Percentiles rank a stretch among this genome's conserved stretches.
Conservation (phyloP, 2,888 invertebrate genomes). For the Heteropelma amictum region DNA sequence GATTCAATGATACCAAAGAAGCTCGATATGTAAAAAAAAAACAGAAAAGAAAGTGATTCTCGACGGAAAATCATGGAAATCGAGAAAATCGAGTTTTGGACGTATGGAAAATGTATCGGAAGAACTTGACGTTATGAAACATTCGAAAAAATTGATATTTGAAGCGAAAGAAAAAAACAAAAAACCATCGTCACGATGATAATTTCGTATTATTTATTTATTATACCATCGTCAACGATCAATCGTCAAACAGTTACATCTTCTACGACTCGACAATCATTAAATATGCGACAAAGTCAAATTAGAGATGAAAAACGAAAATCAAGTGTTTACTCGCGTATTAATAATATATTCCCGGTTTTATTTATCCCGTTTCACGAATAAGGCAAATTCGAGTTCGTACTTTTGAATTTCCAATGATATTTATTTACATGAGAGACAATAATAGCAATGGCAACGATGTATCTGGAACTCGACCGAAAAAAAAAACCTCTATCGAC, state of each 20-base stretch:
- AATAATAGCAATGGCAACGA: constrained; percentile 40
- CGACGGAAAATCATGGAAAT: too few species aligned
- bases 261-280: constrained; percentile 39
- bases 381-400: constrained; percentile 23
- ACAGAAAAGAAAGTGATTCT: too few species aligned
- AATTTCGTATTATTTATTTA: constrained; percentile 37
- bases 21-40: too few species aligned
- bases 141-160: not conserved
- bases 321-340: not conserved
- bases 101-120: not conserved
- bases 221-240: constrained; percentile 35
- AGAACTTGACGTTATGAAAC: not conserved
- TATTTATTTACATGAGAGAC: constrained; percentile 53
- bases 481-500: constrained; percentile 37
- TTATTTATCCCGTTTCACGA: constrained; percentile 12
- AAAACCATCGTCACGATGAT: not conserved
- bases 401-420: not conserved
- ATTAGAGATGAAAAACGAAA: not conserved
- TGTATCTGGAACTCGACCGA: constrained; percentile 36
- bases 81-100: too few species aligned
- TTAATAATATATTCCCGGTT: not conserved
- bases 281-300: constrained; percentile 37
- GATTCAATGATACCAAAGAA: not conserved
- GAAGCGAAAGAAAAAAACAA: not conserved
- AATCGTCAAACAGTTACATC: constrained; percentile 32